phyloP scores from a whole-genome alignment of 2,888 invertebrate species.

The Habroteleia sp. region DNA sequence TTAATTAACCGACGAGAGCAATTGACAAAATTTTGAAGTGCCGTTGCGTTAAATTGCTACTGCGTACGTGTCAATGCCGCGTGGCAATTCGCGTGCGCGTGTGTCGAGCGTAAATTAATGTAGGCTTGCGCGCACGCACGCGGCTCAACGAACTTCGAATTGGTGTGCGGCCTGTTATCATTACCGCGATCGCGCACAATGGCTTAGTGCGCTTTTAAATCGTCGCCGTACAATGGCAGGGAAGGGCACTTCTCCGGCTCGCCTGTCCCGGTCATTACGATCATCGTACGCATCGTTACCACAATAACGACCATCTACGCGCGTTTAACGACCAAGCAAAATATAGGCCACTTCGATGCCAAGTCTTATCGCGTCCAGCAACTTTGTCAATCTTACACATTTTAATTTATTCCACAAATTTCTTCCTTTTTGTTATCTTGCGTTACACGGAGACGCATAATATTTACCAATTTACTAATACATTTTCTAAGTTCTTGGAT shows the following conservation, averaged over 20 bases:
- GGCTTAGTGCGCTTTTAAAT: constrained; percentile 58
- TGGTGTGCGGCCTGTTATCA: constrained; percentile 58
- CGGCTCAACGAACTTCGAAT: constrained; percentile 65
- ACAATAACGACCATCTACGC: constrained; percentile 50
- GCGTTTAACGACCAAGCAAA: constrained; percentile 36
- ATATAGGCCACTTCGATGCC: constrained; percentile 51
- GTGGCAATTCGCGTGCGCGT: constrained; percentile 52
- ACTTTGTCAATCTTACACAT: too few species aligned
- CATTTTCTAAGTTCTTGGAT: too few species aligned
- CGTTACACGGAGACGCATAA: too few species aligned
- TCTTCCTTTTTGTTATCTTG: too few species aligned
- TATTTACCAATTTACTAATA: too few species aligned
- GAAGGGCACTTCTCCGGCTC: constrained; percentile 71
- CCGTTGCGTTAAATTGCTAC: constrained; percentile 50
- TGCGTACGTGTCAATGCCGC: constrained; percentile 55
- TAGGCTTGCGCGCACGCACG: constrained; percentile 52
- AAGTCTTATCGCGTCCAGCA: too few species aligned
- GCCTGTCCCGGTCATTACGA: constrained; percentile 63
- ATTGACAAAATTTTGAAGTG: constrained; percentile 13
- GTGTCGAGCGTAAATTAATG: constrained; percentile 59
- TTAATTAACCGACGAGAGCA: too few species aligned
- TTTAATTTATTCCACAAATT: too few species aligned
- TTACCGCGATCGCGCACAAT: constrained; percentile 60
- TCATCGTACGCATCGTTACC: constrained; percentile 61
- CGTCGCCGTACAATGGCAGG: constrained; percentile 71